Base-by-base conservation (phyloP, 2,888 invertebrate species). In the Lasioglossum villosulum region DNA sequence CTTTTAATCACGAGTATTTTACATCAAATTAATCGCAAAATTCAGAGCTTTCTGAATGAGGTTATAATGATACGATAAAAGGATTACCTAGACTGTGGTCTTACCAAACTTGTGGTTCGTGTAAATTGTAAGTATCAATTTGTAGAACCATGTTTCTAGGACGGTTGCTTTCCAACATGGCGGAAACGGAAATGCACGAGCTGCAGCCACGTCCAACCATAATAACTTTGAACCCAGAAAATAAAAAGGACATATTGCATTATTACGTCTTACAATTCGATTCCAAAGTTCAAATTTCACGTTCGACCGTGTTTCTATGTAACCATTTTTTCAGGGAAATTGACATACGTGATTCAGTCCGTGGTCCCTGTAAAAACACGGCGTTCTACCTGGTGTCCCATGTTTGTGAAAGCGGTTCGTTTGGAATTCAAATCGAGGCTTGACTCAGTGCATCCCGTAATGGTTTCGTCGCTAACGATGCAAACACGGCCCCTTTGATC, bases 401-500 rank as follows among this genome's bases (percentile, higher is more conserved):
- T 16, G 30, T 66, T 30, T 27, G 63, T 68, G 68, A 30, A 45
- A 63, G 42, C 63, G 23, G 45, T 34, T 27, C 63, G 34, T 45
- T 23, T 42, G 75, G 45, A 48, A 34, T 68, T 68, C 68, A 68
- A 68, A 68, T 68, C 66, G 42, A 27, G 59, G 59, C 74, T 73
- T 34, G 42, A 56, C 12, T 27, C 34, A 45, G 52, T 37, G 63
- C 16, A 5, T 45, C 45, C 56, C 39, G 73, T 52, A 74, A 73
- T 30, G 66, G 56, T 77, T 39, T 56, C 37, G 14, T 63, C 23
- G 10, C 12, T 68, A 77, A 76, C 45, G 34, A 48, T 42, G n/a
- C 66, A 52, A 52, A 72, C 68, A 82, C 34, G 39, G 56, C 56
- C 52, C 37, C 66, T 82, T 82, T 48, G 68, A 82, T 82, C 45